These are phyloP conservation scores for Arctopsyche grandis DNA, from an alignment of 1,140 invertebrate species.

Conservation along the genomic window DNA sequence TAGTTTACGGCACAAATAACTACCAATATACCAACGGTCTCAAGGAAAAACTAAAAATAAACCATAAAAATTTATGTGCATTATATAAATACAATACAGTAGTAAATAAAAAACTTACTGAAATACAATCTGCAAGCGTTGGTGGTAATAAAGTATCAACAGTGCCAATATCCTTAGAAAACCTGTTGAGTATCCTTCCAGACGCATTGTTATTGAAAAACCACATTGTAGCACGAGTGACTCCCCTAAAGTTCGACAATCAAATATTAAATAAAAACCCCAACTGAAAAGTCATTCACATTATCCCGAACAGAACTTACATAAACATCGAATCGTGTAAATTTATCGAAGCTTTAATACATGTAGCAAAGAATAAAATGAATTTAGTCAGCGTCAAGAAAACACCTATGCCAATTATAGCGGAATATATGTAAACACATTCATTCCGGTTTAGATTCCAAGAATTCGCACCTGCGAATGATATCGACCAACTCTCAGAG, in stretches of 20 bases:
- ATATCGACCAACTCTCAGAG: not conserved
- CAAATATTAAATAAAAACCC: conserved; percentile 64
- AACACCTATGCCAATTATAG: conserved; percentile 64
- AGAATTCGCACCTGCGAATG: conserved; percentile 34
- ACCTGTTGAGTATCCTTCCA: conserved; percentile 80
- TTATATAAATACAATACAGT: not conserved
- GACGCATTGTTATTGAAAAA: conserved; percentile 87
- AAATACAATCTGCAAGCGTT: conserved; percentile 72
- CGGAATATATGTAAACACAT: conserved; percentile 71
- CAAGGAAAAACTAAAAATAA: conserved; percentile 67
- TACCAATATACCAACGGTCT: conserved; percentile 73
- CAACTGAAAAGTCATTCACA: conserved; percentile 17
- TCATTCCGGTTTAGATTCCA: conserved; percentile 61
- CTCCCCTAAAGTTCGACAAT: conserved; percentile 74
- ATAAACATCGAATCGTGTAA: conserved; percentile 84
- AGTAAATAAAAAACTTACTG: conserved; percentile 65
- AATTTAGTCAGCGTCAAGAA: conserved; percentile 64
- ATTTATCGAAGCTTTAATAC: conserved; percentile 76
- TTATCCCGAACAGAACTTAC: conserved; percentile 47
- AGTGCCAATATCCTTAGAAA: conserved; percentile 82
- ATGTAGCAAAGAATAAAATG: conserved; percentile 76
- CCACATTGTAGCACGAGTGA: conserved; percentile 79
- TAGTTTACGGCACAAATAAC: conserved; percentile 84
- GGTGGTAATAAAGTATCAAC: conserved; percentile 82
- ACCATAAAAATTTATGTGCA: not conserved